phyloP scores from a whole-genome alignment of 2,888 invertebrate genomes.

The Holacanthella duospinosa region DNA sequence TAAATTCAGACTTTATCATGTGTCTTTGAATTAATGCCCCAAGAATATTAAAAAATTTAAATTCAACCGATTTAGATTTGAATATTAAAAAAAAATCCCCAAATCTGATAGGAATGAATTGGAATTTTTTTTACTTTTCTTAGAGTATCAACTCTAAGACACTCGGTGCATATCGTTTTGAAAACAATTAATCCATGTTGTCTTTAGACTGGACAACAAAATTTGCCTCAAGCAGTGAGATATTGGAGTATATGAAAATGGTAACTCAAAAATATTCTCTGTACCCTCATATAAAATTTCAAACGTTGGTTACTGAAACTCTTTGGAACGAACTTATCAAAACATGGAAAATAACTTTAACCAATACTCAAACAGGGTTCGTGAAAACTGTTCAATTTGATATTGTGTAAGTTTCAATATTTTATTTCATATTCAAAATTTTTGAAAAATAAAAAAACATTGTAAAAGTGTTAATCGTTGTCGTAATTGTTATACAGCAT shows the following conservation, averaged over 20 bases:
- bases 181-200: no score
- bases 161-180: no score
- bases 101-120: constrained; percentile 3
- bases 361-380: not conserved
- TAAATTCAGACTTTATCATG: no score
- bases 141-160: no score
- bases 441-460: not conserved
- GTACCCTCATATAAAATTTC: constrained; percentile 22
- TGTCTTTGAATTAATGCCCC: no score
- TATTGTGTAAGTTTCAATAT: constrained; percentile 10
- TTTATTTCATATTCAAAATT: not conserved
- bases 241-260: constrained; percentile 19
- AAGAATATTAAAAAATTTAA: no score
- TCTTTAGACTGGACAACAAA: constrained; percentile 26
- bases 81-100: not conserved
- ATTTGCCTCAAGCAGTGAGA: constrained; percentile 21
- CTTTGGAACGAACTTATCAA: constrained; percentile 20
- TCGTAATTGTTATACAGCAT: not conserved
- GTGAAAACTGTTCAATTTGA: not conserved
- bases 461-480: not conserved
- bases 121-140: not conserved
- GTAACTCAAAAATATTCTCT: constrained; percentile 24
- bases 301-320: constrained; percentile 14
- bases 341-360: not conserved
- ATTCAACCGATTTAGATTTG: not conserved